These are phyloP conservation scores for Heliconius erato DNA, from an alignment of 2,888 invertebrate genomes.

Conservation along the genomic window DNA sequence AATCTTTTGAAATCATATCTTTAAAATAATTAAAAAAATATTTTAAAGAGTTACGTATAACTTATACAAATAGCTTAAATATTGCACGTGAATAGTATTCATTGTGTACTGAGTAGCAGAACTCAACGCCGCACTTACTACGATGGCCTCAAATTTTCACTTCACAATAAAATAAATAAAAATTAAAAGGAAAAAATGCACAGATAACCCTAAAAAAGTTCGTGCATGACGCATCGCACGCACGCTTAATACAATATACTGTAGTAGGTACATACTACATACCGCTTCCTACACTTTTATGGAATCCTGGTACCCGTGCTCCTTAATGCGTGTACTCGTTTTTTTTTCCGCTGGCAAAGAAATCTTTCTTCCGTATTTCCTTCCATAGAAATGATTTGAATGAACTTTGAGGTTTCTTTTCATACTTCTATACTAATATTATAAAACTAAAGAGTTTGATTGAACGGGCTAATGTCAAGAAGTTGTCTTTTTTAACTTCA, in stretches of 20 bases:
- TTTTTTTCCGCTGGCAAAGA: background rate
- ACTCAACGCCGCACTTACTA: background rate
- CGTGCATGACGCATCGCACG: conserved; percentile 75
- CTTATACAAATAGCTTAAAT: too few species aligned
- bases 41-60: too few species aligned
- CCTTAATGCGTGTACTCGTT: conserved; percentile 43
- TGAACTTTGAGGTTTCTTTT: background rate
- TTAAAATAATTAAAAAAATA: too few species aligned
- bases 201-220: conserved; percentile 62
- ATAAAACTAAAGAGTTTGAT: too few species aligned
- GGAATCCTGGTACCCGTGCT: conserved; percentile 61
- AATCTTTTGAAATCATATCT: too few species aligned
- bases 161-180: background rate
- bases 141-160: background rate
- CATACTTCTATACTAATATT: too few species aligned
- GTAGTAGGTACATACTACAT: conserved; percentile 15
- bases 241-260: conserved; percentile 50
- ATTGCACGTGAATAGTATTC: background rate
- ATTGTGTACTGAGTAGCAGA: background rate
- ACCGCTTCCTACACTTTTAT: conserved; percentile 69
- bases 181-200: background rate
- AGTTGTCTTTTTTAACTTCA: too few species aligned
- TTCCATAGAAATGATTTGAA: conserved; percentile 3
- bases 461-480: too few species aligned
- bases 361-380: conserved; percentile 14